Evolutionary conservation across 1,140 invertebrate genomes (phyloP).

Genomic region (Brachionus rubens): DNA sequence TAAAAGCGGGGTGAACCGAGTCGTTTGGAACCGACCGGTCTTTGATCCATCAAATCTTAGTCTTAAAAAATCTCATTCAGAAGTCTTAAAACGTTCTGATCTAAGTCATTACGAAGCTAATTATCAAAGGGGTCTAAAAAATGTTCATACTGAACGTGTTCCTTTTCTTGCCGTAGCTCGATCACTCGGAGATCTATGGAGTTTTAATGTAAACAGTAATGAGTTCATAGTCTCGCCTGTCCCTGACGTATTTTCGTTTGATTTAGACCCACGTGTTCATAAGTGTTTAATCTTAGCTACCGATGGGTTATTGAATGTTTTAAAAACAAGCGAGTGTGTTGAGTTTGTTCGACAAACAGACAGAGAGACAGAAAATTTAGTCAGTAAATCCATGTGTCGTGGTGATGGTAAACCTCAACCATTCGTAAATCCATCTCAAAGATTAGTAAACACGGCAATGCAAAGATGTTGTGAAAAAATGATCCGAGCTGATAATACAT

Average conservation of each 20-base stretch:
- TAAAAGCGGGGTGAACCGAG: slow-evolving; percentile 87
- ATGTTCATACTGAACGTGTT: slow-evolving; percentile 85
- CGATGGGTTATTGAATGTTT: slow-evolving; percentile 94
- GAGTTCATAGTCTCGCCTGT: slow-evolving; percentile 94
- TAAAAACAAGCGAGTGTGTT: slow-evolving; percentile 77
- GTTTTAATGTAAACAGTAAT: slow-evolving; percentile 81
- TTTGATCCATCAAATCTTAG: slow-evolving; percentile 64
- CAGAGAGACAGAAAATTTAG: slow-evolving; percentile 52
- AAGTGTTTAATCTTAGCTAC: slow-evolving; percentile 90
- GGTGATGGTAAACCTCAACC: background rate
- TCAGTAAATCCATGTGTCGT: background rate
- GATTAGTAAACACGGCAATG: slow-evolving; percentile 79
- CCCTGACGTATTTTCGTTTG: slow-evolving; percentile 83
- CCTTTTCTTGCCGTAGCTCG: slow-evolving; percentile 92
- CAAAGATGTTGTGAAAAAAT: slow-evolving; percentile 68
- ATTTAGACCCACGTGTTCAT: slow-evolving; percentile 73
- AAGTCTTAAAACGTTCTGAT: background rate
- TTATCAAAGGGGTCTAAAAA: slow-evolving; percentile 62
- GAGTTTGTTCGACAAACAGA: slow-evolving; percentile 69
- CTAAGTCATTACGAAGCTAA: background rate
- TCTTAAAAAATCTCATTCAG: slow-evolving; percentile 20
- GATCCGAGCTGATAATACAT: slow-evolving; percentile 89
- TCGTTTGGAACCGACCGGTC: slow-evolving; percentile 90
- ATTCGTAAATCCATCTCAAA: slow-evolving; percentile 75
- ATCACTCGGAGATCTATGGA: slow-evolving; percentile 92